These are phyloP conservation scores for Probaryconus sp. DNA, from an alignment of 1,140 invertebrate species.

Conservation along the genomic window DNA sequence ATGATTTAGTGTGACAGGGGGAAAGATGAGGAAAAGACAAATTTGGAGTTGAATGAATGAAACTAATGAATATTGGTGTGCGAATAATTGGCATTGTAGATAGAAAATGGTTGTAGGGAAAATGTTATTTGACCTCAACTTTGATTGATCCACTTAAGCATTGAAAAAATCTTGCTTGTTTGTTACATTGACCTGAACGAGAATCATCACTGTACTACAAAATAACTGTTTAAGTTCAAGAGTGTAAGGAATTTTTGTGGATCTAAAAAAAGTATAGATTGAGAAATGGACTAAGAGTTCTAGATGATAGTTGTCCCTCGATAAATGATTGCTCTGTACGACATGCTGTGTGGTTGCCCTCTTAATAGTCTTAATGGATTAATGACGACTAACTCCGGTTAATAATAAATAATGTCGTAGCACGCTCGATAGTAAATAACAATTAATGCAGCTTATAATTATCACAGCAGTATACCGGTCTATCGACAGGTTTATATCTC, in stretches of 20 bases:
- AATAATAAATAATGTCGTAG: constrained; percentile 51
- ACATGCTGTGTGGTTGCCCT: constrained; percentile 47
- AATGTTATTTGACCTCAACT: too few species aligned
- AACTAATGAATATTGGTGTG: too few species aligned
- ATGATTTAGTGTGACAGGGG: too few species aligned
- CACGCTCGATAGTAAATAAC: constrained; percentile 47
- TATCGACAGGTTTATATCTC: constrained; percentile 48
- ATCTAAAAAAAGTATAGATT: constrained; percentile 43
- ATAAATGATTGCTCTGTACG: constrained; percentile 58
- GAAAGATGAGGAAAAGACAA: too few species aligned
- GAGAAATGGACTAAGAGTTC: constrained; percentile 24
- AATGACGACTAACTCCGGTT: constrained; percentile 37
- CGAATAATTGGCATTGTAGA: too few species aligned
- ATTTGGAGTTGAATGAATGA: too few species aligned
- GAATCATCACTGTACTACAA: too few species aligned
- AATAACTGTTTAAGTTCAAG: too few species aligned
- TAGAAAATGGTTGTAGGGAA: too few species aligned
- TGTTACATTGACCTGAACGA: too few species aligned
- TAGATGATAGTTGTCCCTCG: constrained; percentile 55
- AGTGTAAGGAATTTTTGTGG: constrained; percentile 15
- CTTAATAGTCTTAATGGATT: constrained; percentile 57
- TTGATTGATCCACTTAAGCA: too few species aligned
- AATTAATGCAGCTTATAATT: constrained; percentile 55
- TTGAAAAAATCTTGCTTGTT: too few species aligned
- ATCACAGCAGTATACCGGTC: constrained; percentile 34